Evolutionary conservation across 2,113 vertebrate species (phyloP).

Genomic region (Petaurus breviceps): DNA sequence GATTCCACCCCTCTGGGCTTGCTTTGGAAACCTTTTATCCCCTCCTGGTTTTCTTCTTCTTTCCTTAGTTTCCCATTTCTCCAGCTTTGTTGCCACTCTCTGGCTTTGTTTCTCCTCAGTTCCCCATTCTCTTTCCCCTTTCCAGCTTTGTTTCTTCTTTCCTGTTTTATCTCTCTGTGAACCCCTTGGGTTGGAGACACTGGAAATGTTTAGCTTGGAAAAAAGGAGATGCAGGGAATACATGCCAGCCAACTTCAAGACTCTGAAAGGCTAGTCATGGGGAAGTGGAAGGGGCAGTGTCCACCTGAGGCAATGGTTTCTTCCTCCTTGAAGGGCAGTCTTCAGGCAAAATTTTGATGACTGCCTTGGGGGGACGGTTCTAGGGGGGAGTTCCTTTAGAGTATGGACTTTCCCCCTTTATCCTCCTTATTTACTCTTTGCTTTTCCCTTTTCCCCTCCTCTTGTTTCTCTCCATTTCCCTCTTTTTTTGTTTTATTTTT

Average conservation of each 20-base stretch:
- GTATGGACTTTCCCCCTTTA: background rate
- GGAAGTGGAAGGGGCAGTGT: background rate
- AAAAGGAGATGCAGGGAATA: background rate
- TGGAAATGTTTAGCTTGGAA: background rate
- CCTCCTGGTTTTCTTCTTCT: background rate
- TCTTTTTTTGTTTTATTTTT: background rate
- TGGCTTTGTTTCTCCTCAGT: background rate
- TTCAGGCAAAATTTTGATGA: background rate
- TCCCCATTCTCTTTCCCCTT: background rate
- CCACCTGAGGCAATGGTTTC: background rate
- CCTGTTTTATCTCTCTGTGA: background rate
- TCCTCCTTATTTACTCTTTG: background rate
- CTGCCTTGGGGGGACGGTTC: background rate
- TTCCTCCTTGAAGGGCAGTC: background rate
- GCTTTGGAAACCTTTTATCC: background rate
- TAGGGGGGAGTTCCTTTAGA: background rate
- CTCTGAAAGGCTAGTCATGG: background rate
- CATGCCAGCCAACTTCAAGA: background rate
- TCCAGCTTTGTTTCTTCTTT: background rate
- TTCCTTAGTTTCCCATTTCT: background rate
- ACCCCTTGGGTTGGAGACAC: background rate
- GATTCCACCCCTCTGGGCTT: background rate
- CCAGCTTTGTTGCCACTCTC: background rate
- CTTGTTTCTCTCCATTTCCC: no score
- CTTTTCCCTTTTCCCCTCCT: no score